Evolutionary conservation across 2,888 invertebrate species (phyloP), one percentile per base, ranked within the genome.

Genomic region (Melipona beecheii): DNA sequence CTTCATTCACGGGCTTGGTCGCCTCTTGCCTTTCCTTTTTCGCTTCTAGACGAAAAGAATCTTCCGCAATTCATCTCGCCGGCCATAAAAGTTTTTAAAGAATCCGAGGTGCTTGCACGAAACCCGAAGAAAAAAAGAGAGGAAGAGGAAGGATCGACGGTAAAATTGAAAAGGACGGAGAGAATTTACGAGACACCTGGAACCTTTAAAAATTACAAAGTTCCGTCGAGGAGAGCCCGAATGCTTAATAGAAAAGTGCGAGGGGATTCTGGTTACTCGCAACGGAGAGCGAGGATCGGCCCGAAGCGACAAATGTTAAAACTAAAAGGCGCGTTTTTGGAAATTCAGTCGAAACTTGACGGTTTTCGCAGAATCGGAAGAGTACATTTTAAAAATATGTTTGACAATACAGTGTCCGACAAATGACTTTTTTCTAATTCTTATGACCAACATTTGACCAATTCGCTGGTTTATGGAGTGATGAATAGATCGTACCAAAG

Each of bases 61-160:
- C 75, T 49, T 17, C 75, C 64, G 24, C 75, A 72, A 82, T 78
- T 75, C 78, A 75, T 66, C 75, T 56, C n/a, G 43, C 84, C 84
- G 81, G 86, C 82, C 85, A 80, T 71, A 69, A 86, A 90, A 91
- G 86, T 91, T 91, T 83, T 87, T 86, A 81, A 89, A 88, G 88
- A 87, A 89, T 85, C 74, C 43, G 64, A 43, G 79, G 60, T 82
- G 85, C 81, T 86, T 31, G 36, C 54, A 60, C n/a, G 66, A 27
- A 31, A 58, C 36, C 58, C 43, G n/a, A 52, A 13, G 36, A 36
- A 27, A 60, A 19, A 1, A 52, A 52, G 5, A 50, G 11, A 17
- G 11, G 15, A 4, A 27, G 11, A 49, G 27, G 24, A 58, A 24
- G 43, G 58, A 56, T 68, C 68, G 31, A 71, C 31, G 11, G 17